phyloP scores from a whole-genome alignment of 2,888 invertebrate genomes.

The Eristalis pertinax region DNA sequence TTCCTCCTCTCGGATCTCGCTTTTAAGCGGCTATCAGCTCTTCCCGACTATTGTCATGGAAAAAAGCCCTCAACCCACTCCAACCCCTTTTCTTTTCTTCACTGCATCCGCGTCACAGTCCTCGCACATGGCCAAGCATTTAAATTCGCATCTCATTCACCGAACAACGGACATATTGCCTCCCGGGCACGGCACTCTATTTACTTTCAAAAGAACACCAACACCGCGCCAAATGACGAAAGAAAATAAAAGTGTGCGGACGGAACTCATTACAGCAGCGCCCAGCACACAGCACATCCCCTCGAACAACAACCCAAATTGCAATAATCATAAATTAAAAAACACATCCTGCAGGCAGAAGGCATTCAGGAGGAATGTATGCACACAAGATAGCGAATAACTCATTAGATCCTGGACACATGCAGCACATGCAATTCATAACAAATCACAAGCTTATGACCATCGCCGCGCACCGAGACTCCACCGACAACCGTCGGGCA shows the following conservation, averaged over 20 bases:
- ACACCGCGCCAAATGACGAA: background rate
- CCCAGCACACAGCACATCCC: background rate
- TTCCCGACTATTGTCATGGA: too few relatives aligned
- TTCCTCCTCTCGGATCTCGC: too few relatives aligned
- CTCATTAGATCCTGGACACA: constrained; percentile 71
- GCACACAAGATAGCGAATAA: constrained; percentile 57
- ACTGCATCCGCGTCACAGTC: too few relatives aligned
- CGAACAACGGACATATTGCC: too few relatives aligned
- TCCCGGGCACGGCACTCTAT: too few relatives aligned
- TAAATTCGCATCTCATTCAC: too few relatives aligned
- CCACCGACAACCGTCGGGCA: background rate
- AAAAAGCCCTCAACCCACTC: too few relatives aligned
- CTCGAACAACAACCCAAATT: constrained; percentile 46
- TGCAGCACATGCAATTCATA: constrained; percentile 78
- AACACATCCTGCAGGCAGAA: constrained; percentile 69
- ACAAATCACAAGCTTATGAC: constrained; percentile 79
- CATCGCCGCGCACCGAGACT: constrained; percentile 63
- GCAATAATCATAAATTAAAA: constrained; percentile 72
- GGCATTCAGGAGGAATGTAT: constrained; percentile 46
- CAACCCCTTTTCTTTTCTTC: too few relatives aligned
- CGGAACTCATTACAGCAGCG: constrained; percentile 37
- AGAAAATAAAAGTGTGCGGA: constrained; percentile 42
- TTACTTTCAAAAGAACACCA: too few relatives aligned
- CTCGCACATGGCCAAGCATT: too few relatives aligned
- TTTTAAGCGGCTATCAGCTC: too few relatives aligned